Evolutionary conservation across 2,797 vertebrate genomes (phyloP), one percentile per base, ranked within the genome.

Genomic region (Sebastes itinus): DNA sequence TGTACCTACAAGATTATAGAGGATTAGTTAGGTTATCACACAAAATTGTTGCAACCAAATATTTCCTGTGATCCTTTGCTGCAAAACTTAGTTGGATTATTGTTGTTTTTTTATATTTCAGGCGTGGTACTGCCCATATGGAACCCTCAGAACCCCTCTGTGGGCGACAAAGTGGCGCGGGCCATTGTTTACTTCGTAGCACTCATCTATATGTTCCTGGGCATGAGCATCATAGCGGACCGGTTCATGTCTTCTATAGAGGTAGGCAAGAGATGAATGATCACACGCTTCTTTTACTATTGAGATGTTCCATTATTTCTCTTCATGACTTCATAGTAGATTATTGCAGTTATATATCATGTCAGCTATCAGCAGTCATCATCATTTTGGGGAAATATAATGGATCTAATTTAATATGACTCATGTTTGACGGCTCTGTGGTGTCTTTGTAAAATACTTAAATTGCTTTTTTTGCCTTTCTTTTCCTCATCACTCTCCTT

Each of bases 181-280:
- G 96, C 96, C 81, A 96, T 97, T 0, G 96, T 97, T 38, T 97
- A 97, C 86, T 97, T 97, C 11, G 96, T 97, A 59, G 96, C 96
- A 0, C 85, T 97, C 79, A 93, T 97, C 75, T 97, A 97, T 66
- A 97, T 97, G 96, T 97, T 97, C 91, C 92, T 97, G 81, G 97
- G 97, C 49, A 97, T 97, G 96, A 96, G 96, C 52, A 97, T 97
- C 66, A 96, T 97, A 52, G 97, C 97, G 0, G 97, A 97, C 85
- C 94, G 97, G 20, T 97, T 97, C 91, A 97, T 97, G 97, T 96
- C 96, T 18, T 96, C 96, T 64, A 97, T 97, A 61, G 94, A 95
- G 92, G 94, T 95, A 76, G 8, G 71, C 7, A 20, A 70, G 5
- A 27, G 3, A 16, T 55, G 6, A 59, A 38, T 33, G 20, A 59